Evolutionary conservation across 2,797 vertebrate species (phyloP), one percentile per base, ranked within the genome.

Genomic region (Gephyroberyx darwinii): DNA sequence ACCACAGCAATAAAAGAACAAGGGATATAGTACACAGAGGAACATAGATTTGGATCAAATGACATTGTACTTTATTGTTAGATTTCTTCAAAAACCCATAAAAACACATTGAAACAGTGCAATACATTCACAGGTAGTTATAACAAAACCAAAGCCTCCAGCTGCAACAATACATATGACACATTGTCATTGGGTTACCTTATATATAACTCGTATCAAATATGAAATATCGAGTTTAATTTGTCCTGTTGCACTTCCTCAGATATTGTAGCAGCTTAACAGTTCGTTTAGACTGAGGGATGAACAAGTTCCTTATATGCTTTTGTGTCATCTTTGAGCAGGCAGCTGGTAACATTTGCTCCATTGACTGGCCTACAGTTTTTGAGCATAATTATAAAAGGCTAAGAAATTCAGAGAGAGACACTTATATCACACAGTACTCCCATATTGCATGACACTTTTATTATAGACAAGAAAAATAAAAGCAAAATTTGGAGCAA

Each of bases 201-300:
- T 50, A n/a, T 10, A 67, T 5, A 3, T 41, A 62, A 59, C 8
- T 39, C 62, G 35, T 19, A n/a, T 26, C 1, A 26, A 26, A 26
- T 2, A 26, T 26, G 26, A 26, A 26, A 26, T 14, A 37, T 13
- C 13, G 55, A 50, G 37, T 22, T 54, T 8, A 13, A 41, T 22
- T 62, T 65, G 55, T 26, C 47, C 3, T 0, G 1, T n/a, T 56
- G 1, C 64, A 74, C 65, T 78, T 84, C 69, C 64, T 13, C 26
- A 41, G 52, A 37, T 54, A 20, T 13, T 59, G 1, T 3, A 19
- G 16, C 37, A 20, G 7, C 30, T 17, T 65, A 57, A 71, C 8
- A 7, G n/a, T 7, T 0, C 1, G 37, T 13, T 41, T 5, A 64
- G 20, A 59, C 41, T 31, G 12, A 70, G 17, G 30, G 51, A 47